Evolutionary conservation across 2,888 invertebrate species (phyloP), one percentile per base, ranked within the genome.

Genomic region (Pocota personata): DNA sequence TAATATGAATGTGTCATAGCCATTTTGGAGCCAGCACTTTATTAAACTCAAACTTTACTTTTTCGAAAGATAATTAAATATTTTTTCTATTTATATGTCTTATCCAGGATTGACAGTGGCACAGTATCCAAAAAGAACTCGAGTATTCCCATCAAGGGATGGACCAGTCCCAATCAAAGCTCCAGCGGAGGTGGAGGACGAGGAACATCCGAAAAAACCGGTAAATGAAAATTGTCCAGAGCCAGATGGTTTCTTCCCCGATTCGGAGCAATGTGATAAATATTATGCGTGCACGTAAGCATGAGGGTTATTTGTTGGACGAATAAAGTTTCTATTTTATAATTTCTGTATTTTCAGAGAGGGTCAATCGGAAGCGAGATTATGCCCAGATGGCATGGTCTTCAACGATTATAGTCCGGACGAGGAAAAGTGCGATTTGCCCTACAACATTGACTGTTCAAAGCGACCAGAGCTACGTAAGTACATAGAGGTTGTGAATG

Each of bases 311-410:
- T 82, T 58, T 82, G 66, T 80, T 77, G 32, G 48, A 12, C 58
- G 27, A 69, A 58, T 12, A 60, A 62, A 60, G 12, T 67, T 71
- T 69, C 46, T 71, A 43, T 73, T 4, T 71, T 75, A 58, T 77
- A 69, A 55, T 58, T 62, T 76, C 5, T 52, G 10, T 64, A 82
- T 55, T 93, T 93, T 43, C 93, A 95, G 94, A 72, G 95, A 95
- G 82, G 96, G 97, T 24, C 94, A 93, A 88, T 94, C 95, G 71
- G 95, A 94, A 1, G 97, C 96, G 90, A 96, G 96, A 90, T 93
- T 97, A 2, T 98, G 97, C 88, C 96, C 97, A 0, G 97, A 98
- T 90, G 97, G 97, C 21, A 95, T 97, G 94, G 97, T 97, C 64
- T 97, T 97, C 93, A 97, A 97, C 89, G 97, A 97, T 92, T 97